Evolutionary conservation across 2,113 vertebrate genomes (phyloP).

Genomic region (Oreamnos americanus): DNA sequence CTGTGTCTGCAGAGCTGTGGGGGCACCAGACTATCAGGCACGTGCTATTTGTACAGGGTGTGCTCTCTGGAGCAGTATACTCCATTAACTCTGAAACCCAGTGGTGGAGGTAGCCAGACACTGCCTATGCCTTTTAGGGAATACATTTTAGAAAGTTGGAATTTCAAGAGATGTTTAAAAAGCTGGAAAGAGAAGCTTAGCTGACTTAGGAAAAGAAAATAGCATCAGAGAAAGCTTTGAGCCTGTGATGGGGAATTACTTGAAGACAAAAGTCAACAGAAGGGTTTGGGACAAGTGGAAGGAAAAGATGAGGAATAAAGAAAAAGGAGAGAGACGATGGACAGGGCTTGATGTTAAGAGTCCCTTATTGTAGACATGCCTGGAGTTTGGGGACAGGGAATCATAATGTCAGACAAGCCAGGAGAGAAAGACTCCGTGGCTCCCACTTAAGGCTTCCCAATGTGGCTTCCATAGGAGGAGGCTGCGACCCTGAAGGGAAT

Average conservation of each 20-base stretch:
- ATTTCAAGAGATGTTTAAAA: constrained; percentile 11
- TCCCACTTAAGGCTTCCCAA: not conserved
- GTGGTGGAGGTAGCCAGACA: not conserved
- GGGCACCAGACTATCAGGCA: not conserved
- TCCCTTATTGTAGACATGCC: not conserved
- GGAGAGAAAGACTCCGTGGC: not conserved
- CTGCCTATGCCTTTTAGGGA: not conserved
- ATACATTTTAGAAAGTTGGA: not conserved
- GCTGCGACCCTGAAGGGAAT: not conserved
- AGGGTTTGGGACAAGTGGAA: not conserved
- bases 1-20: not conserved
- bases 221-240: not conserved
- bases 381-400: not conserved
- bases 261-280: not conserved
- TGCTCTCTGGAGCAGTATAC: not conserved
- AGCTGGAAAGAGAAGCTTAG: not conserved
- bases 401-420: not conserved
- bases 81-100: not conserved
- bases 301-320: not conserved
- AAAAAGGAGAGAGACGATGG: not conserved
- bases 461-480: not conserved
- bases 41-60: too few relatives aligned
- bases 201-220: not conserved
- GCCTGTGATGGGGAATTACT: not conserved
- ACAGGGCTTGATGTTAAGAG: not conserved